A percentile compares a stretch with the other conserved stretches of the same genome.
These are phyloP conservation scores for Sipha maydis DNA, from an alignment of 2,888 invertebrate species.

Conservation along the genomic window DNA sequence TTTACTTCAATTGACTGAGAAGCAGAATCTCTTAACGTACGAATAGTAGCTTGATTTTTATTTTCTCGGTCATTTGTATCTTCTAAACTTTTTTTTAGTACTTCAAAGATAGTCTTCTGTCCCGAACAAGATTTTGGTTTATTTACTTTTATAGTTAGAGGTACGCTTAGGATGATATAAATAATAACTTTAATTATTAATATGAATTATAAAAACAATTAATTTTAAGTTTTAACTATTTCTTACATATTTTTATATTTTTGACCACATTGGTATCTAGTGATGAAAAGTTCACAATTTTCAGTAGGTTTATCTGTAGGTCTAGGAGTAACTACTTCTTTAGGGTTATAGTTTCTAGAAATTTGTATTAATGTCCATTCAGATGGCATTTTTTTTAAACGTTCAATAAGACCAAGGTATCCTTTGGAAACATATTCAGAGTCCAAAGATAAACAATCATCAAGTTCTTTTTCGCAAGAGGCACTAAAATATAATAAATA, in stretches of 20 bases:
- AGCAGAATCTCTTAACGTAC: slow-evolving; percentile 47
- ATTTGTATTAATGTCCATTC: slow-evolving; percentile 75
- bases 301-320: slow-evolving; percentile 68
- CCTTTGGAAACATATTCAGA: slow-evolving; percentile 58
- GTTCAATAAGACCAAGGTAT: slow-evolving; percentile 60
- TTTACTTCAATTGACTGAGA: slow-evolving; percentile 51
- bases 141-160: slow-evolving; percentile 44
- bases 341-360: slow-evolving; percentile 66
- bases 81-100: slow-evolving; percentile 51
- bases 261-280: slow-evolving; percentile 62
- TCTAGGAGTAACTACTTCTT: slow-evolving; percentile 67
- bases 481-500: slow-evolving; percentile 6
- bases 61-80: slow-evolving; percentile 39
- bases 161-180: slow-evolving; percentile 12
- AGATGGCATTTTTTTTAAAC: slow-evolving; percentile 66
- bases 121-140: slow-evolving; percentile 25
- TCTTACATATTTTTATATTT: slow-evolving; percentile 46
- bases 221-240: background rate
- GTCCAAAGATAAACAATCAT: slow-evolving; percentile 62
- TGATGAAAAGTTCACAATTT: slow-evolving; percentile 67
- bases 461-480: slow-evolving; percentile 10
- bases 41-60: slow-evolving; percentile 20
- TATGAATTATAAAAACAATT: background rate
- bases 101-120: slow-evolving; percentile 53
- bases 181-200: background rate